Percentiles rank a stretch among this genome's conserved stretches.
phyloP scores from a whole-genome alignment of 2,888 invertebrate genomes.

The Polydesmus complanatus region DNA sequence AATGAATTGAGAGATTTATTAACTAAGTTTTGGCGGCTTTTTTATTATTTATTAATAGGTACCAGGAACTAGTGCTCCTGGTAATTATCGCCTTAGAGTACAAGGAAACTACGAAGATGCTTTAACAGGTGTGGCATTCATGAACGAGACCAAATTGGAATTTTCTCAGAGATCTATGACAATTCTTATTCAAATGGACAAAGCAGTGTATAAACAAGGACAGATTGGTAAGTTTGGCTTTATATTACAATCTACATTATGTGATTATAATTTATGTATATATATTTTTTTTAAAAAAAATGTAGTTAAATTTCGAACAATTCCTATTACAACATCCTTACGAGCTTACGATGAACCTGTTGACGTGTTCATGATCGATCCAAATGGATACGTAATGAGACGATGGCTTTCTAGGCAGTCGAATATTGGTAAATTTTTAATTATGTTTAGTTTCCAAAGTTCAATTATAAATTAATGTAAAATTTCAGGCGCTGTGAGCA shows the following conservation, averaged over 20 bases:
- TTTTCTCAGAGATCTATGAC: slow-evolving; percentile 88
- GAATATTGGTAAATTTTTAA: slow-evolving; percentile 29
- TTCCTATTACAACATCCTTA: slow-evolving; percentile 83
- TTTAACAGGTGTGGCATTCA: slow-evolving; percentile 73
- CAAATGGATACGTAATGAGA: slow-evolving; percentile 70
- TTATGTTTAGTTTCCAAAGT: not conserved
- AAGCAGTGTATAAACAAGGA: slow-evolving; percentile 86
- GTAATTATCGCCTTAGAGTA: slow-evolving; percentile 67
- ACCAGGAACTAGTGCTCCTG: slow-evolving; percentile 66
- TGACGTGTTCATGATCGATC: slow-evolving; percentile 83
- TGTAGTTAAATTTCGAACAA: slow-evolving; percentile 71
- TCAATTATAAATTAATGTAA: slow-evolving; percentile 1
- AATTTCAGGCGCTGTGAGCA: slow-evolving; percentile 78
- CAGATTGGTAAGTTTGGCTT: slow-evolving; percentile 48
- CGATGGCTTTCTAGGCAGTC: slow-evolving; percentile 80
- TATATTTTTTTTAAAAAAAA: slow-evolving; percentile 2
- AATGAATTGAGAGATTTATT: not conserved
- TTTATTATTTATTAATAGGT: slow-evolving; percentile 38
- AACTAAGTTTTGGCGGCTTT: too few relatives aligned
- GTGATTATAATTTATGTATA: slow-evolving; percentile 8
- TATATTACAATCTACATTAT: not conserved
- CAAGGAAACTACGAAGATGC: slow-evolving; percentile 65
- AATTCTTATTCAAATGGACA: slow-evolving; percentile 86
- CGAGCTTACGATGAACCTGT: slow-evolving; percentile 81
- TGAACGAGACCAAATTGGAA: slow-evolving; percentile 67